Percentiles rank a stretch among this genome's conserved stretches.
These are phyloP conservation scores for Alca torda DNA, from an alignment of 2,797 vertebrate species.

Conservation along the genomic window DNA sequence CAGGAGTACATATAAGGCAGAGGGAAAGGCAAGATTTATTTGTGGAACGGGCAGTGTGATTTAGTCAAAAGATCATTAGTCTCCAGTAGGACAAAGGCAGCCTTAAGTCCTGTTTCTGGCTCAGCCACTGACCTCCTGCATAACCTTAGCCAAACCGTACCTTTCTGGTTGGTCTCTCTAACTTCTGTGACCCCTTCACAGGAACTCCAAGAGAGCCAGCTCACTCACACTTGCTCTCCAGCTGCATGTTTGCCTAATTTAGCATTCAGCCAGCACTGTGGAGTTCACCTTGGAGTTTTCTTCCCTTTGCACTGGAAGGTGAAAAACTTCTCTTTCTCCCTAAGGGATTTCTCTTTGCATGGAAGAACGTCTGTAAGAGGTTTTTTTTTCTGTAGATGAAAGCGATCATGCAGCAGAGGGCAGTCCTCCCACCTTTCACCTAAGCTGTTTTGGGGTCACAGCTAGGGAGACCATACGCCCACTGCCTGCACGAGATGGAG, in stretches of 20 bases:
- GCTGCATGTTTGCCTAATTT: background rate
- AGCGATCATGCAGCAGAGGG: background rate
- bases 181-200: background rate
- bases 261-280: background rate
- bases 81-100: background rate
- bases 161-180: background rate
- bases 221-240: background rate
- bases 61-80: background rate
- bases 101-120: background rate
- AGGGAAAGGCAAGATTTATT: background rate
- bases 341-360: background rate
- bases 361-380: background rate
- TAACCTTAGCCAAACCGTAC: background rate
- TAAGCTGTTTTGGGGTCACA: fast-evolving
- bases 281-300: background rate
- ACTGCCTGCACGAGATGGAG: background rate
- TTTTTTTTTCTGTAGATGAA: background rate
- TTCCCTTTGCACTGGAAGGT: background rate
- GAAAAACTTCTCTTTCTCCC: background rate
- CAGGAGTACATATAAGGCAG: background rate
- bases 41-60: background rate
- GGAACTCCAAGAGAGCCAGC: background rate
- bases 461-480: fast-evolving
- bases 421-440: background rate
- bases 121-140: background rate